phyloP scores from a whole-genome alignment of 1,140 invertebrate genomes.

The Trypoxylus dichotomus region DNA sequence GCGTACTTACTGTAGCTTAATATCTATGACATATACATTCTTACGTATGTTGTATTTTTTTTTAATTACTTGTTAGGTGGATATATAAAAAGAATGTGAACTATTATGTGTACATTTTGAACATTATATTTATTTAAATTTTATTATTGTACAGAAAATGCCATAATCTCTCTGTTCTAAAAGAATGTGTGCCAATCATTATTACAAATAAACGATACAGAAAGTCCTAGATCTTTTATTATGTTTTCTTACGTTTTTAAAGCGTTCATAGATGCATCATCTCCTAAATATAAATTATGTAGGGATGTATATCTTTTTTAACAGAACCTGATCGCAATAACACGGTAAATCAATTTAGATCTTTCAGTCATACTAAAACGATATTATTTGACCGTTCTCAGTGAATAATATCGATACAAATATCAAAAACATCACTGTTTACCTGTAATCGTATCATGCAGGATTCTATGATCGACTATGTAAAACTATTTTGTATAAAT shows the following conservation, averaged over 20 bases:
- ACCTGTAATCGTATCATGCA: too few relatives aligned
- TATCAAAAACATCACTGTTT: too few relatives aligned
- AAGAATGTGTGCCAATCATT: slow-evolving; percentile 52
- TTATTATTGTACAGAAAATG: slow-evolving; percentile 48
- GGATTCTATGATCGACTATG: too few relatives aligned
- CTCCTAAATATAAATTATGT: too few relatives aligned
- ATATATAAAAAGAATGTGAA: slow-evolving; percentile 24
- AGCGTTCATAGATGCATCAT: too few relatives aligned
- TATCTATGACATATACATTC: slow-evolving; percentile 35
- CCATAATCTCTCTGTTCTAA: slow-evolving; percentile 49
- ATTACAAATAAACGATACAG: slow-evolving; percentile 48
- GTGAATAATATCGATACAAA: too few relatives aligned
- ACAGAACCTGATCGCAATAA: too few relatives aligned
- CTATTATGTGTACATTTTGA: slow-evolving; percentile 40
- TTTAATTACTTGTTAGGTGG: slow-evolving; percentile 32
- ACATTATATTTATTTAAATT: slow-evolving; percentile 44
- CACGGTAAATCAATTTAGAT: too few relatives aligned
- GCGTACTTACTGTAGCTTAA: slow-evolving; percentile 27
- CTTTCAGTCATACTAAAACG: too few relatives aligned
- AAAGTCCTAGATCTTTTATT: slow-evolving; percentile 10
- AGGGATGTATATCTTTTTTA: too few relatives aligned
- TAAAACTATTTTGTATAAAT: too few relatives aligned
- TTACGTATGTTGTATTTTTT: slow-evolving; percentile 33
- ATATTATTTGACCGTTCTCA: too few relatives aligned
- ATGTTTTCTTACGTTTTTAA: background rate